A percentile compares a stretch with the other conserved stretches of the same genome.
Evolutionary conservation across 2,888 invertebrate species (phyloP).

Genomic region (Callinectes sapidus): DNA sequence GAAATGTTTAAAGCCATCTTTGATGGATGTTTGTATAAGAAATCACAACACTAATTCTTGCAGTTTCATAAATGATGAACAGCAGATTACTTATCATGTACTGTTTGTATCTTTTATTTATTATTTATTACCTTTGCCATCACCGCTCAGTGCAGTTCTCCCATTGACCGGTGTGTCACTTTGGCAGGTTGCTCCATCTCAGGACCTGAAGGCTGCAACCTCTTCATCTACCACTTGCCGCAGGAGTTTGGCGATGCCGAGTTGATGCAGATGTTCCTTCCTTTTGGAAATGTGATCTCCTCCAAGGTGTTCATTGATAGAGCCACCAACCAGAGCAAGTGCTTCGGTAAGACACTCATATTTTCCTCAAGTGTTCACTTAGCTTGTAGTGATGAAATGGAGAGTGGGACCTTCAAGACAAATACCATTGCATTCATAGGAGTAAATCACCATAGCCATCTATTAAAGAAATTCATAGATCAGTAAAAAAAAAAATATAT

Average conservation of each 20-base stretch:
- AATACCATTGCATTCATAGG: neutral
- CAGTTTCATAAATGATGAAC: neutral
- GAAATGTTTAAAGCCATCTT: constrained; percentile 4
- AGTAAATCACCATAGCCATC: neutral
- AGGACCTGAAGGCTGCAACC: constrained; percentile 99
- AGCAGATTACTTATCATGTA: neutral
- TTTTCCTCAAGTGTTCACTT: neutral
- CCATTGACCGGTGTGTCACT: neutral
- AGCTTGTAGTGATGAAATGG: neutral
- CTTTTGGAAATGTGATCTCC: constrained; percentile 99
- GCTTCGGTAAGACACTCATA: constrained; percentile 89
- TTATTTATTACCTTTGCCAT: neutral
- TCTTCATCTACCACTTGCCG: constrained; percentile 99
- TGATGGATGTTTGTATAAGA: constrained; percentile 15
- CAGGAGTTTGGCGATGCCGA: constrained; percentile 99
- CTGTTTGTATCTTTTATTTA: neutral
- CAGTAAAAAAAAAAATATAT: neutral
- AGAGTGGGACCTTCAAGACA: neutral
- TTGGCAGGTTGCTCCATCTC: constrained; percentile 92
- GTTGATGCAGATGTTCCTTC: constrained; percentile 99
- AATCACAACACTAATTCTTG: constrained; percentile 3
- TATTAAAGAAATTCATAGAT: neutral
- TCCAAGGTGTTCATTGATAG: constrained; percentile 99
- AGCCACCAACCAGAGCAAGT: constrained; percentile 99
- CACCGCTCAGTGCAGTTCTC: neutral